Evolutionary conservation across 2,113 vertebrate genomes (phyloP).

Genomic region (Coryphaenoides rupestris): DNA sequence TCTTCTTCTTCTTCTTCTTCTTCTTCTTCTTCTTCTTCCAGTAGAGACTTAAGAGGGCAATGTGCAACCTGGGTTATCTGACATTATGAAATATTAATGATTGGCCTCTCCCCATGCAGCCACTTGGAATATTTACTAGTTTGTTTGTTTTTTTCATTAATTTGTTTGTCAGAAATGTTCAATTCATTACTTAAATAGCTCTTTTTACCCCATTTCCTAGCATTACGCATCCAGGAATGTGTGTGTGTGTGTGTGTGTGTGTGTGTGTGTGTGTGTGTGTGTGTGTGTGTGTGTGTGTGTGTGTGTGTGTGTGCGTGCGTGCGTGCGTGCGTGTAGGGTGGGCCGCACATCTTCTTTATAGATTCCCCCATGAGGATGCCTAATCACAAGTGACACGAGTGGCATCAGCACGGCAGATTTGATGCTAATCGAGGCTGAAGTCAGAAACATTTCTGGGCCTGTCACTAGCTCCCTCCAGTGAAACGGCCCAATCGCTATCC

Average conservation of each 20-base stretch:
- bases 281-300: conserved; percentile 6
- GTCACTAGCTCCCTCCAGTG: conserved; percentile 42
- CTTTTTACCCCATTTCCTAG: too few species aligned
- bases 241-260: conserved; percentile 12
- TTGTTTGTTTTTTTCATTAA: too few species aligned
- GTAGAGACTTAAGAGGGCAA: neutral
- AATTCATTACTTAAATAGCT: too few species aligned
- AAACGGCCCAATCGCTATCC: conserved; percentile 27
- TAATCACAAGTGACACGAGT: conserved; percentile 66
- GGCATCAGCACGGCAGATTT: conserved; percentile 51
- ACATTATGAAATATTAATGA: too few species aligned
- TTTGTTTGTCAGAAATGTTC: too few species aligned
- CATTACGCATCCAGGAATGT: too few species aligned
- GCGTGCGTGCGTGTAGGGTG: neutral
- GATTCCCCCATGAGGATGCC: conserved; percentile 54
- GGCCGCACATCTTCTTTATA: conserved; percentile 40
- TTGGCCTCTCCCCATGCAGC: too few species aligned
- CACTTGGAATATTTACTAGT: too few species aligned
- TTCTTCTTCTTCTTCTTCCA: neutral
- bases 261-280: conserved; percentile 12
- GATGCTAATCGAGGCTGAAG: conserved; percentile 64
- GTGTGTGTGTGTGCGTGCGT: too few species aligned
- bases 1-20: too few species aligned
- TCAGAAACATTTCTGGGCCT: conserved; percentile 62
- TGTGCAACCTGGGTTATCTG: too few species aligned